phyloP scores from a whole-genome alignment of 1,140 invertebrate species.

The Venustaconcha ellipsiformis region DNA sequence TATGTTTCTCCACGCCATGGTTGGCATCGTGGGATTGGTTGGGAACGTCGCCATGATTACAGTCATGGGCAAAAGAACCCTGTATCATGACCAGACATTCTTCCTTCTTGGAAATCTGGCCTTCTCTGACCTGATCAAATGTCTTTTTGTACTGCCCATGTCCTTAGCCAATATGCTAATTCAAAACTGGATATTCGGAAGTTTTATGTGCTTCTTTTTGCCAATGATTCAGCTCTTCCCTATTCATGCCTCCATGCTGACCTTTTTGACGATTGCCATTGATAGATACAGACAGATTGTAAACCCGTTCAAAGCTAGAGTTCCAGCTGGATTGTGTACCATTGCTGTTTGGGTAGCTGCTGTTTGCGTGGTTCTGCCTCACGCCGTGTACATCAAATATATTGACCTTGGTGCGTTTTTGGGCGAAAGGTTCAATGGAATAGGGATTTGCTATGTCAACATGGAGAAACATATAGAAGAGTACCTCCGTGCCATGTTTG shows the following conservation, averaged over 20 bases:
- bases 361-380: constrained; percentile 79
- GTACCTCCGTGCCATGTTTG: constrained; percentile 67
- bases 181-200: constrained; percentile 82
- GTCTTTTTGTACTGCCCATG: constrained; percentile 77
- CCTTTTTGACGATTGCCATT: constrained; percentile 78
- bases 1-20: constrained; percentile 75
- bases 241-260: constrained; percentile 78
- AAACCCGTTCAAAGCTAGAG: constrained; percentile 75
- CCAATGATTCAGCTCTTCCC: constrained; percentile 83
- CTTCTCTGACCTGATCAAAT: constrained; percentile 78
- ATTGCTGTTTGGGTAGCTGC: constrained; percentile 79
- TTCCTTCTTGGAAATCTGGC: constrained; percentile 78
- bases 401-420: constrained; percentile 75
- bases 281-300: constrained; percentile 77
- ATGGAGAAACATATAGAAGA: constrained; percentile 67
- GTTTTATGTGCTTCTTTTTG: constrained; percentile 80
- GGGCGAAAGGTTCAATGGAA: constrained; percentile 55
- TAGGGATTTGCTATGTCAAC: constrained; percentile 66
- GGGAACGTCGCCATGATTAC: constrained; percentile 75
- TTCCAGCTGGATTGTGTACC: constrained; percentile 77
- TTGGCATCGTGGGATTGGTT: constrained; percentile 73
- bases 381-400: constrained; percentile 80
- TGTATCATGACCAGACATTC: constrained; percentile 77
- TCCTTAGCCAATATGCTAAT: constrained; percentile 78
- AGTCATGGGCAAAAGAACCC: constrained; percentile 74